These are phyloP conservation scores for Hystrix cristata DNA, from an alignment of 2,113 vertebrate species.

Conservation along the genomic window DNA sequence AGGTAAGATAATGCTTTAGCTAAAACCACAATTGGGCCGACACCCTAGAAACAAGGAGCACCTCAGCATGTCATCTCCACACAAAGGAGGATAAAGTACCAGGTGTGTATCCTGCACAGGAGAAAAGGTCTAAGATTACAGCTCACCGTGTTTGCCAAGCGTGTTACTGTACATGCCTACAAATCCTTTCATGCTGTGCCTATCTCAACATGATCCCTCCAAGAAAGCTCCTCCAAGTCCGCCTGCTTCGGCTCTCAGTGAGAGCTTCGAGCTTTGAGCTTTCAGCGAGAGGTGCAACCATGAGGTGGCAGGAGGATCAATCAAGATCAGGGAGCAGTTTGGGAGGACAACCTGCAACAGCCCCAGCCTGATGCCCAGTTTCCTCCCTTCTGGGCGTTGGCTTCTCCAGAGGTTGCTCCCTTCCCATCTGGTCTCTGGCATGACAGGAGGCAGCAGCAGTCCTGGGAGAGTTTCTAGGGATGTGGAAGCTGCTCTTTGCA, in stretches of 20 bases:
- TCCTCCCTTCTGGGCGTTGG: background rate
- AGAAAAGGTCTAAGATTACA: background rate
- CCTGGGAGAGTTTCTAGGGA: background rate
- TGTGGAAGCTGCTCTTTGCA: background rate
- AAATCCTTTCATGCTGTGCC: background rate
- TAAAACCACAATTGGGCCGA: background rate
- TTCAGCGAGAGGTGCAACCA: background rate
- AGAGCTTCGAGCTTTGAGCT: background rate
- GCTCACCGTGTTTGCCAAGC: background rate
- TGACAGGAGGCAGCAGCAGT: background rate
- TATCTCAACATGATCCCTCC: background rate
- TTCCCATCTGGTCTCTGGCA: background rate
- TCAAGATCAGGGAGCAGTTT: background rate
- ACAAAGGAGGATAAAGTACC: background rate
- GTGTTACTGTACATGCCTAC: background rate
- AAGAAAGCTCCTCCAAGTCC: background rate
- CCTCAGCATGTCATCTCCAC: background rate
- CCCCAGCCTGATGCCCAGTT: background rate
- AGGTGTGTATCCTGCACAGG: background rate
- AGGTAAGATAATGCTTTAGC: slow-evolving; percentile 2
- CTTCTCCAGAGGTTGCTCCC: background rate
- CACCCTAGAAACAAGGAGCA: background rate
- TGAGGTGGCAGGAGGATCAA: background rate
- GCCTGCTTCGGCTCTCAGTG: background rate
- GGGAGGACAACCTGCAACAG: background rate